phyloP scores from a whole-genome alignment of 64 coral and sea anemone genomes.

The Hydrozoanthus tunicans region DNA sequence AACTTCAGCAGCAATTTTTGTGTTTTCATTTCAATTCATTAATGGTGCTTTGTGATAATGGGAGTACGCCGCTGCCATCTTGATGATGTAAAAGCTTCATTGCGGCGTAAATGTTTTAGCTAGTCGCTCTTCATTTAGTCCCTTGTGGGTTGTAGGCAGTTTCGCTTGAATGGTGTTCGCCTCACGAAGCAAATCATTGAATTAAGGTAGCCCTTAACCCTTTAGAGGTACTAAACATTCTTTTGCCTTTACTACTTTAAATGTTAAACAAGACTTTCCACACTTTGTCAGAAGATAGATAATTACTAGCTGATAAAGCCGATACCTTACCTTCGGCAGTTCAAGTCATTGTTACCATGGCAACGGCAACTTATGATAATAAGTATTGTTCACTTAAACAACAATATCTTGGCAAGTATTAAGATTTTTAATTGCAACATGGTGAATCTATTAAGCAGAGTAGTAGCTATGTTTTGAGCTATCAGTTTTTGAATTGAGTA shows the following conservation, averaged over 20 bases:
- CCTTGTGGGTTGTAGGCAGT: too few species aligned
- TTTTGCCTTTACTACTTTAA: constrained; percentile 14
- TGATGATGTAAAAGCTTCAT: too few species aligned
- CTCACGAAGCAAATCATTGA: not conserved
- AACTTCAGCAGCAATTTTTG: constrained; percentile 4
- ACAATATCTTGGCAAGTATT: constrained; percentile 29
- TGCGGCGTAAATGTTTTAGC: too few species aligned
- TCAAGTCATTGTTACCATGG: constrained; percentile 21
- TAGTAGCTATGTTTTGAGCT: constrained; percentile 16
- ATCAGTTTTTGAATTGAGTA: constrained; percentile 26
- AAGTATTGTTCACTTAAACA: constrained; percentile 21
- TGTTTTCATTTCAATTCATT: not conserved
- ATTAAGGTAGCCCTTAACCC: not conserved
- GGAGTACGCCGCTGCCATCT: too few species aligned
- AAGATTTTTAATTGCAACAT: constrained; percentile 19
- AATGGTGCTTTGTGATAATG: too few species aligned
- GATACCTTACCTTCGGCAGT: constrained; percentile 1
- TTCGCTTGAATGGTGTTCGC: too few species aligned
- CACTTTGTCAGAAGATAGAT: not conserved
- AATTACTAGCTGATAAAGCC: not conserved
- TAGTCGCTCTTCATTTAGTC: too few species aligned
- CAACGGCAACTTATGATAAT: not conserved
- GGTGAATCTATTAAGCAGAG: constrained; percentile 10
- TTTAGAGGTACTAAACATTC: constrained; percentile 7
- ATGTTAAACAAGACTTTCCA: constrained; percentile 4